Evolutionary conservation across 2,113 vertebrate species (phyloP).

Genomic region (Paedocypris sp.): DNA sequence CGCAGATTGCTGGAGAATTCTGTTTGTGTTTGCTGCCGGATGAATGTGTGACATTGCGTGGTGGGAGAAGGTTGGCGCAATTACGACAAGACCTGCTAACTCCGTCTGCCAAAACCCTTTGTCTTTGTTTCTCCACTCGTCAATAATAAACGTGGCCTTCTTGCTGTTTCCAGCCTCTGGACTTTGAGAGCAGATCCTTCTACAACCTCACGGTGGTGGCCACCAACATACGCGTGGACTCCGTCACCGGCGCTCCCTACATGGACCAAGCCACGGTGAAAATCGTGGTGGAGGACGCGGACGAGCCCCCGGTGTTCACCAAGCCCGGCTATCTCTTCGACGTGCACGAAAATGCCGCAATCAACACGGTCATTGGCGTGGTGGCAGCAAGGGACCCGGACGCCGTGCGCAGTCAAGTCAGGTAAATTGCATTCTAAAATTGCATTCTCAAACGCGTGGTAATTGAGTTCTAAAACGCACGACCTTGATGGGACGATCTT

Average conservation of each 20-base stretch:
- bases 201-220: slow-evolving; percentile 91
- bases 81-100: slow-evolving; percentile 49
- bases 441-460: too few relatives aligned
- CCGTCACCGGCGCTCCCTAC: slow-evolving; percentile 73
- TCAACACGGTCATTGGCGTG: slow-evolving; percentile 81
- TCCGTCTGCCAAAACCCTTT: slow-evolving; percentile 53
- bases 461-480: neutral
- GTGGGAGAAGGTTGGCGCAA: slow-evolving; percentile 5
- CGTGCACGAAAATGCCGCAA: slow-evolving; percentile 83
- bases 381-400: slow-evolving; percentile 87
- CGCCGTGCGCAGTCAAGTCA: slow-evolving; percentile 71
- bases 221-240: slow-evolving; percentile 76
- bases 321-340: slow-evolving; percentile 78
- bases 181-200: slow-evolving; percentile 85
- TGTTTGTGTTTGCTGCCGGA: slow-evolving; percentile 20
- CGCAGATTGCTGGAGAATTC: slow-evolving; percentile 35
- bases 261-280: slow-evolving; percentile 88
- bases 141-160: slow-evolving; percentile 44
- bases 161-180: slow-evolving; percentile 69
- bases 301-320: slow-evolving; percentile 87
- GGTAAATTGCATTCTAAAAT: too few relatives aligned
- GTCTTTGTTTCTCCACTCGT: slow-evolving; percentile 52
- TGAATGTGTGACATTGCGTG: neutral
- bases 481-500: neutral
- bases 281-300: slow-evolving; percentile 81